Base-by-base conservation (phyloP, 2,888 invertebrate genomes). In the Macrosiphum euphorbiae region DNA sequence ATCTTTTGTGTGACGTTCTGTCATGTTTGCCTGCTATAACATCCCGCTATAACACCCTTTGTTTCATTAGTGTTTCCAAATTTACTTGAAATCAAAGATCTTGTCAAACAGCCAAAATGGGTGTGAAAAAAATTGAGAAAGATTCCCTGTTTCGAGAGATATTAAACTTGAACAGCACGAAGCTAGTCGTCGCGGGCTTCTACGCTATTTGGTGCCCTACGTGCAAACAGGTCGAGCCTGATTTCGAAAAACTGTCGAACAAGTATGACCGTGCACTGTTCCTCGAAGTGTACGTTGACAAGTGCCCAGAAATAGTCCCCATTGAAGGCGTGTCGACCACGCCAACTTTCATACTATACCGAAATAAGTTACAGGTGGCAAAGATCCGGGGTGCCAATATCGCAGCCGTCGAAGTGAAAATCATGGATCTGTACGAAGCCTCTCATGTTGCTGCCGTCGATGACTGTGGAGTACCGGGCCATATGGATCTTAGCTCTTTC, bases 131-230 rank as follows among this genome's bases (percentile, higher is more conserved):
- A 94, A 97, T 98, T 95, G 97, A 97, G 95, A 97, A 97, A 95
- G 98, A 98, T 96, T 96, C 97, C 52, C 98, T 98, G 96, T 99
- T 99, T 95, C 98, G 98, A 95, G 96, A 97, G 10, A 98, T 99
- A 96, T 96, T 99, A 96, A 96, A 97, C 28, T 97, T 97, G 95
- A 98, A 99, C 28, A 98, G 98, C 26, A 97, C 97, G 10, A 98
- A 98, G 96, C 96, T 99, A 88, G 98, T 99, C 88, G 98, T 99
- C 88, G 99, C 98, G 13, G 99, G 99, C 96, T 99, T 98, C 96
- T 99, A 98, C 95, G 99, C 99, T 92, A 97, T 97, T 95, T 99
- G 99, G 99, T 99, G 99, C 96, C 99, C 98, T 2, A 99, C 99
- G 8, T 99, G 99, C 95, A 98, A 98, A 95, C 97, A 98, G 95